Conservation (phyloP, 2,113 vertebrate species). For the Barnardius zonarius region DNA sequence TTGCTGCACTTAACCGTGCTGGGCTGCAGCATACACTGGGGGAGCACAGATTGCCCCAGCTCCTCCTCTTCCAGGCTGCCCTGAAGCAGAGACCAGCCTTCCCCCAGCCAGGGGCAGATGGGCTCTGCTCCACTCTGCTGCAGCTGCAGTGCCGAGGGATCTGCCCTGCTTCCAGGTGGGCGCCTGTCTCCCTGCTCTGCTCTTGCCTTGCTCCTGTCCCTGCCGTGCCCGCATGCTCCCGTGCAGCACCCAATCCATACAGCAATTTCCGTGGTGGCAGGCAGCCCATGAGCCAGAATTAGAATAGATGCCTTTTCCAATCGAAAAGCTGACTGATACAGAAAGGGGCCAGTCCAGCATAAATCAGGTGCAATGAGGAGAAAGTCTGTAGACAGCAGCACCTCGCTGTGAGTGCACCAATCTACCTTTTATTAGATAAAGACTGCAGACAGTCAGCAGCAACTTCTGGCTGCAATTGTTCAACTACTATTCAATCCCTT, state of each 20-base stretch:
- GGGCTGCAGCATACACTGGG: accelerated
- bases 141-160: not conserved
- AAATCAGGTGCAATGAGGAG: slow-evolving; percentile 4
- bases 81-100: not conserved
- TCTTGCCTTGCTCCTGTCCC: not conserved
- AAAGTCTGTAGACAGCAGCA: not conserved
- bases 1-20: not conserved
- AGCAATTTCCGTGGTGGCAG: slow-evolving; percentile 19
- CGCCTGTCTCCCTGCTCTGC: not conserved
- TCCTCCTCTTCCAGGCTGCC: not conserved
- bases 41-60: not conserved
- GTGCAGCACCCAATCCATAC: not conserved
- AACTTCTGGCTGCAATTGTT: not conserved
- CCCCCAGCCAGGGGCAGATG: not conserved
- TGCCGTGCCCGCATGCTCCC: accelerated
- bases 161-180: not conserved
- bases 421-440: not conserved
- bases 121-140: not conserved
- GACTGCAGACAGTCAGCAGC: not conserved
- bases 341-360: not conserved
- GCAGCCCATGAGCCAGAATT: not conserved
- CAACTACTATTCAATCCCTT: not conserved
- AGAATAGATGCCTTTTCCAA: not conserved
- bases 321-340: slow-evolving; percentile 28
- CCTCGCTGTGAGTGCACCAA: not conserved